Conservation (phyloP, 2,888 invertebrate species). For the Timema podura region DNA sequence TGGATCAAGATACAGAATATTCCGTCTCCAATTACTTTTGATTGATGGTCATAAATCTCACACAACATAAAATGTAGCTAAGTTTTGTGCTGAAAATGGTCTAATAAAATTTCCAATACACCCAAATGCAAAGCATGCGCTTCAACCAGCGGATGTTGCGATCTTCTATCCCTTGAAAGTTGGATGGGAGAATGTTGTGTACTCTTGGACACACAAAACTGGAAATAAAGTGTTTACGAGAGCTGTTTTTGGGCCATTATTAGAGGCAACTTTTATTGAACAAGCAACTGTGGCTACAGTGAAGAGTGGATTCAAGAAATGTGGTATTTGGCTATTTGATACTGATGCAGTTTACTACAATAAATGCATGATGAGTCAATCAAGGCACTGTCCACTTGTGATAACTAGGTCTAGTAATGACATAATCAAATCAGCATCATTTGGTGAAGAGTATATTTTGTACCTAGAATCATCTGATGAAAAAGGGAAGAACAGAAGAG, state of each 20-base stretch:
- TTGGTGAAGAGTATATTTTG: slow-evolving; percentile 4
- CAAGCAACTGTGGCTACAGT: slow-evolving; percentile 10
- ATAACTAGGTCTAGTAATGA: neutral
- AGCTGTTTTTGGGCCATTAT: slow-evolving; percentile 15
- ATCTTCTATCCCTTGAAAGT: slow-evolving; percentile 14
- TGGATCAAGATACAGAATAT: slow-evolving; percentile 11
- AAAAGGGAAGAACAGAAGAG: slow-evolving; percentile 14
- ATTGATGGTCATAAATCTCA: slow-evolving; percentile 17
- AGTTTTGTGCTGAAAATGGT: slow-evolving; percentile 17
- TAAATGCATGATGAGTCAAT: slow-evolving; percentile 14
- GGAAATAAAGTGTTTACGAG: slow-evolving; percentile 16
- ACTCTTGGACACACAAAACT: slow-evolving; percentile 17
- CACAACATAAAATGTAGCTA: slow-evolving; percentile 11
- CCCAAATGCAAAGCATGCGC: slow-evolving; percentile 17
- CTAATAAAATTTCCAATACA: slow-evolving; percentile 10
- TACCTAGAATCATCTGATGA: slow-evolving; percentile 13
- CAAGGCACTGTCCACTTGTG: slow-evolving; percentile 16
- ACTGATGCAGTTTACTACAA: slow-evolving; percentile 16
- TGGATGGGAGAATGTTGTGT: slow-evolving; percentile 12
- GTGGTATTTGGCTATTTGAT: slow-evolving; percentile 14
- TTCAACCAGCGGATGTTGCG: slow-evolving; percentile 20
- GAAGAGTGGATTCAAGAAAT: slow-evolving; percentile 17
- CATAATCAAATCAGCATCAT: neutral
- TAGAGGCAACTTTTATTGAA: neutral
- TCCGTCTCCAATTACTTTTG: slow-evolving; percentile 15